Evolutionary conservation across 2,888 invertebrate genomes (phyloP).

Genomic region (Argyra leucocephala): DNA sequence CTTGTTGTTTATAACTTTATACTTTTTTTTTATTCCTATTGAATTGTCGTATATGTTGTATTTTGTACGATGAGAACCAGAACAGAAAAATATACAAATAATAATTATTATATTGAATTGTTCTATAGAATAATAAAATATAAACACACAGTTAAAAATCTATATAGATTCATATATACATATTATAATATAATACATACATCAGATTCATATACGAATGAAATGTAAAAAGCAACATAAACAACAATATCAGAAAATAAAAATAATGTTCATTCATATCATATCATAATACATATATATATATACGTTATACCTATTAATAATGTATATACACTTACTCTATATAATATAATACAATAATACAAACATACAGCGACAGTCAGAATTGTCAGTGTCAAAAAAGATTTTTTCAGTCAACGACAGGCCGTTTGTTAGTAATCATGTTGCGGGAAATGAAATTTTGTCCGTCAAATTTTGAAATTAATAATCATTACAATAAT

Average conservation of each 20-base stretch:
- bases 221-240: neutral
- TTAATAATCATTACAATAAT: neutral
- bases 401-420: constrained; percentile 43
- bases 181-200: neutral
- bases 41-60: no score
- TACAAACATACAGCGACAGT: constrained; percentile 15
- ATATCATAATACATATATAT: neutral
- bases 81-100: no score
- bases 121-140: no score
- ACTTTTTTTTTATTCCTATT: no score
- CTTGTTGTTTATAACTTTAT: no score
- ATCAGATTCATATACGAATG: neutral
- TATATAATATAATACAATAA: neutral
- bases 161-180: no score
- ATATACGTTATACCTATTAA: no score
- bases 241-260: neutral
- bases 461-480: neutral
- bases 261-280: neutral
- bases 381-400: constrained; percentile 43
- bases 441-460: constrained; percentile 30
- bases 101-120: no score
- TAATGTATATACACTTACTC: no score
- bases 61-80: no score
- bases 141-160: no score
- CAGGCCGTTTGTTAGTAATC: constrained; percentile 41